A percentile compares a stretch with the other conserved stretches of the same genome.
phyloP scores from a whole-genome alignment of 30 jellyfish, hydroid and myxozoan genomes.

The Chironex yamaguchii region DNA sequence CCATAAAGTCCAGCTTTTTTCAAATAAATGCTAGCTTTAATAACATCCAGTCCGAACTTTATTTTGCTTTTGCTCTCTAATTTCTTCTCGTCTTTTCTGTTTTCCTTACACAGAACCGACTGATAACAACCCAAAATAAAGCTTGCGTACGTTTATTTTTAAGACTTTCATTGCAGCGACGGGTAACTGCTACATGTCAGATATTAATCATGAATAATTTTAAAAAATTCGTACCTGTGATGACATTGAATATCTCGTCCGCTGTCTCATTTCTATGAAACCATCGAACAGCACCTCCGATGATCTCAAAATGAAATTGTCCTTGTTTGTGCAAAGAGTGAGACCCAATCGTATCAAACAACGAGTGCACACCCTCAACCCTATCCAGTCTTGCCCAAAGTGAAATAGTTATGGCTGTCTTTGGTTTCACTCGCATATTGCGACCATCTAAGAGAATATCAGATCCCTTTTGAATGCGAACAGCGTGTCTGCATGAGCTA shows the following conservation, averaged over 20 bases:
- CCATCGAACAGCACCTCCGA: conserved; percentile 99
- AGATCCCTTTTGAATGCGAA: conserved; percentile 78
- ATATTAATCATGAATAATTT: neutral
- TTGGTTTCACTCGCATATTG: conserved; percentile 89
- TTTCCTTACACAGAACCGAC: no score
- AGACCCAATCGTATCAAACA: conserved; percentile 94
- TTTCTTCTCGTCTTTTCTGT: no score
- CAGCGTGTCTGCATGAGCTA: conserved; percentile 97
- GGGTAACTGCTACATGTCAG: no score
- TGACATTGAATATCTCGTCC: conserved; percentile 74
- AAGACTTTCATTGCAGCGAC: neutral
- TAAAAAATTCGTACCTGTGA: conserved; percentile 75
- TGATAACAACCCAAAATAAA: neutral
- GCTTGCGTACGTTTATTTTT: neutral
- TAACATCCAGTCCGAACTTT: no score
- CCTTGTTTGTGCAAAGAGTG: conserved; percentile 86
- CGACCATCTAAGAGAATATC: conserved; percentile 92
- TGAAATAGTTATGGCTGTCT: conserved; percentile 86
- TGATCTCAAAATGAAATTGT: conserved; percentile 94
- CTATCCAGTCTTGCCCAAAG: conserved; percentile 83
- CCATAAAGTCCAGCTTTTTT: no score
- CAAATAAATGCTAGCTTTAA: no score
- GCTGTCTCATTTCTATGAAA: conserved; percentile 96
- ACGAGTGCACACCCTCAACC: conserved; percentile 94
- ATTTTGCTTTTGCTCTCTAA: no score